Percentiles rank a stretch among this genome's conserved stretches.
Conservation (phyloP, 2,797 vertebrate genomes). For the Eurystomus glaucurus region DNA sequence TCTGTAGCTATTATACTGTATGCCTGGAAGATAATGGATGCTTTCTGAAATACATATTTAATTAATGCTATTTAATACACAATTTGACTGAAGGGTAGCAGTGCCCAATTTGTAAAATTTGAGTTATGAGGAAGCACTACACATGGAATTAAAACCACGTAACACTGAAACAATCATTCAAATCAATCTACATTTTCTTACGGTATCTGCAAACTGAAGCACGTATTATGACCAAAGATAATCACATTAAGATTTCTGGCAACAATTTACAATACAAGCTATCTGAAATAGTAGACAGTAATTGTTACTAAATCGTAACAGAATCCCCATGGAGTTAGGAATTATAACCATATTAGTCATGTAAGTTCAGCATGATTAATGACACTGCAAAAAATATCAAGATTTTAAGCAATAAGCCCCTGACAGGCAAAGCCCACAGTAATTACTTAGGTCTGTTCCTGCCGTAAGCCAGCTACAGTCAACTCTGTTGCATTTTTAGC, state of each 20-base stretch:
- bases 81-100: not conserved
- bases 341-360: conserved; percentile 69
- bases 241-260: conserved; percentile 62
- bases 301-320: conserved; percentile 76
- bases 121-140: not conserved
- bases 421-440: not conserved
- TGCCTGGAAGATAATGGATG: conserved; percentile 25
- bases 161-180: conserved; percentile 65
- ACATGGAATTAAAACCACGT: conserved; percentile 51
- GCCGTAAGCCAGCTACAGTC: not conserved
- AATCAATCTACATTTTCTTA: conserved; percentile 69
- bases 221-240: conserved; percentile 59
- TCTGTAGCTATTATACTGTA: not conserved
- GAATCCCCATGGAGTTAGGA: conserved; percentile 69
- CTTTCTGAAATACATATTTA: conserved; percentile 36
- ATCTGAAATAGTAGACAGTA: conserved; percentile 63
- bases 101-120: not conserved
- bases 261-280: conserved; percentile 70
- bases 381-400: conserved; percentile 47
- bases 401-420: conserved; percentile 60
- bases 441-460: not conserved
- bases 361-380: conserved; percentile 72
- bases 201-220: conserved; percentile 46
- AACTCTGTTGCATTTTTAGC: not conserved
- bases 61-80: conserved; percentile 24